Percentiles rank a stretch among this genome's conserved stretches.
phyloP scores from a whole-genome alignment of 2,113 vertebrate genomes.

The Leucoraja erinaceus region DNA sequence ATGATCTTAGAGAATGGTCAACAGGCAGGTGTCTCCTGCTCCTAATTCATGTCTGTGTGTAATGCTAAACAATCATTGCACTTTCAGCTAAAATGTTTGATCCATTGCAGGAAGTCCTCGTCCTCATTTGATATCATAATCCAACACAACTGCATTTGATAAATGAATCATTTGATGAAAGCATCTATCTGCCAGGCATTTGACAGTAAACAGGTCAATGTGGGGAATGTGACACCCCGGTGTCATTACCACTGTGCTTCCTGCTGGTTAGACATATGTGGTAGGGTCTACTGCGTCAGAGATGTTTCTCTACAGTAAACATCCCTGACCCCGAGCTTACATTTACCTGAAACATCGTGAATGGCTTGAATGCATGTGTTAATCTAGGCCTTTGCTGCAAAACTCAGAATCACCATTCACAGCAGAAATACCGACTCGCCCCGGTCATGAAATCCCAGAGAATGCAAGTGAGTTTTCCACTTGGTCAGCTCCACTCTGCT shows the following conservation, averaged over 20 bases:
- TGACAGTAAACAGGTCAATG: neutral
- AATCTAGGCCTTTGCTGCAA: no score
- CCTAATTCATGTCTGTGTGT: no score
- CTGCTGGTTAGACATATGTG: neutral
- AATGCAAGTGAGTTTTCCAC: neutral
- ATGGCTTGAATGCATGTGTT: neutral
- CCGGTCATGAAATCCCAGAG: no score
- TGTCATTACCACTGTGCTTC: slow-evolving; percentile 11
- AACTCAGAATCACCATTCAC: neutral
- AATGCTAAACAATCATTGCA: neutral
- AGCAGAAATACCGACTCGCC: neutral
- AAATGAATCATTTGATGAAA: neutral
- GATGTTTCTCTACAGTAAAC: neutral
- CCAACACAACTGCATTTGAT: neutral
- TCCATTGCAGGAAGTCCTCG: neutral
- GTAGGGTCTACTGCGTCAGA: neutral
- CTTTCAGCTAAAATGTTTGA: neutral
- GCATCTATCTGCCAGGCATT: neutral
- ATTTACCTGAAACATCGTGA: neutral
- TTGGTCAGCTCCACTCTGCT: neutral
- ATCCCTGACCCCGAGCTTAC: neutral
- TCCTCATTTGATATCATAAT: neutral
- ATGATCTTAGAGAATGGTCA: no score
- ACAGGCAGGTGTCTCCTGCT: no score
- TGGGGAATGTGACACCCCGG: neutral